Evolutionary conservation across 2,797 vertebrate species (phyloP), one percentile per base, ranked within the genome.

Genomic region (Chelmon rostratus): DNA sequence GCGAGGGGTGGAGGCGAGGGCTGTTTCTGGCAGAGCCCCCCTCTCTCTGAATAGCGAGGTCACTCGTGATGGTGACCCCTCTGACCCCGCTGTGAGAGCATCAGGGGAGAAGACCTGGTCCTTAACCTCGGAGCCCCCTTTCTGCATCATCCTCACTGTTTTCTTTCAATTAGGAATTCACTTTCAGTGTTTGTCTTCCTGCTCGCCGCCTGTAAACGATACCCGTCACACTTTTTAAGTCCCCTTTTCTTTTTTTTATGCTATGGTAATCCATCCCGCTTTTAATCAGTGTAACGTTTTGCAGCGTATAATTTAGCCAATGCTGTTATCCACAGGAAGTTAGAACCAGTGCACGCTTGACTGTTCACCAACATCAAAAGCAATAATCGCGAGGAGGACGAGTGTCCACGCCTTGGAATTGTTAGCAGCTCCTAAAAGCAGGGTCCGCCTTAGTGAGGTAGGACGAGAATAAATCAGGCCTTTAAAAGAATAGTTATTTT

Each of bases 51-150:
- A 72, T 31, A 82, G 82, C 46, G 1, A 35, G 88, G 93, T 95
- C 93, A 95, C 94, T 90, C 86, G 87, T 88, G 94, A 95, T 87
- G 92, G 88, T 93, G 93, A 93, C 93, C 92, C 82, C 73, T 54
- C 0, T 93, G 94, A 96, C 94, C 94, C 92, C 85, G 40, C 86
- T 84, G 67, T 89, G 86, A 93, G 91, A 93, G 92, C 93, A 87
- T 90, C 88, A 86, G 93, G 94, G 93, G 95, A 96, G 90, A 96
- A 88, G 91, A 80, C 84, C 87, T 57, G 73, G 65, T 84, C 72
- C 77, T 84, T 92, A 75, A 94, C 90, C 89, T 79, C 82, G 23
- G 38, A 47, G 83, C 16, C 69, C 67, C 67, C 74, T 76, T 67
- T 82, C 65, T 37, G 8, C 58, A 63, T 67, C 67, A 11, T 70